Evolutionary conservation across 30 jellyfish, hydroid and myxozoan species (phyloP), one percentile per base, ranked within the genome.

Genomic region (Nemopilema nomurai): DNA sequence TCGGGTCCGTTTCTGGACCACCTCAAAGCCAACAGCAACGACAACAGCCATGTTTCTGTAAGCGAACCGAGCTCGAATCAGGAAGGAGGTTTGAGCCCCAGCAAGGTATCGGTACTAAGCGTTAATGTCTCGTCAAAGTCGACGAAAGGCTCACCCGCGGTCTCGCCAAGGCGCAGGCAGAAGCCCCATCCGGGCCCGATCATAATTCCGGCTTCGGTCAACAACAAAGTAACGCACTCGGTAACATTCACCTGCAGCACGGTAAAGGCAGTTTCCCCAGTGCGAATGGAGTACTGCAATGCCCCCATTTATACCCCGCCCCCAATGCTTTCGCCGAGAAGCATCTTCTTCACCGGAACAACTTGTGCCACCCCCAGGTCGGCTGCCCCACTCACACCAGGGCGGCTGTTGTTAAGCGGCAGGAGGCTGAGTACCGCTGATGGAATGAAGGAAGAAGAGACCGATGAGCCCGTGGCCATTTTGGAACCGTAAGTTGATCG

Each of bases 151-250:
- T 49, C 49, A 1, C 32, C 96, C 28, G 83, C 96, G 3, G 89
- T 82, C 17, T 92, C 98, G 19, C 98, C 98, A 28, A 80, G 91
- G 41, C 87, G 96, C 22, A 94, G 85, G 64, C 79, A 49, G 4
- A 94, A 89, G 57, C 97, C 99, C 0, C 96, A 90, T 52, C 99
- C 99, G 4, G 97, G 97, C 27, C 99, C 99, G 18, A 94, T 94
- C 30, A 82, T 94, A 6, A 94, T 94, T 51, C 99, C 98, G 0
- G 91, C 99, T n/a, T 90, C 97, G 3, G 96, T 94, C 1, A 94
- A 89, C 67, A 94, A 88, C 85, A 86, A 90, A 70, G 91, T 93
- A 8, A 71, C 89, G 27, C 95, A 82, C 72, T 87, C 93, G 28
- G 90, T 83, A 16, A 87, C 90, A 17, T 82, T 92, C 62, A 57